These are phyloP conservation scores for Drosophila setosimentum DNA, from an alignment of 2,888 invertebrate species.

Conservation along the genomic window DNA sequence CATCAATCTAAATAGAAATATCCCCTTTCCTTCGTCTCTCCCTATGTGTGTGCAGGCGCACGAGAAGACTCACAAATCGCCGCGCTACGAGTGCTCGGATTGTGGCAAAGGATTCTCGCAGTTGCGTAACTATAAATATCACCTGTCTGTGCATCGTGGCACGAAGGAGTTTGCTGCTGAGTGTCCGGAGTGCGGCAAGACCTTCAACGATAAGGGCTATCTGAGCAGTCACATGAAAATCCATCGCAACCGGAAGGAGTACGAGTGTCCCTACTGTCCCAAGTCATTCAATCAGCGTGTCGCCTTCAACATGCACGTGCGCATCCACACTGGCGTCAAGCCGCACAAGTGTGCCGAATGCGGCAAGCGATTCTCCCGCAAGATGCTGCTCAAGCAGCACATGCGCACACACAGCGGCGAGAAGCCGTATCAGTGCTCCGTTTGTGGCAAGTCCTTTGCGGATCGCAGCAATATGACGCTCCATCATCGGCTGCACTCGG, in stretches of 20 bases:
- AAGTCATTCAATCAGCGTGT: slow-evolving; percentile 94
- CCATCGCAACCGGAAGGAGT: slow-evolving; percentile 92
- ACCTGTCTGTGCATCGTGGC: slow-evolving; percentile 92
- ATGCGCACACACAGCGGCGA: slow-evolving; percentile 93
- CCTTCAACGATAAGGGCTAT: slow-evolving; percentile 93
- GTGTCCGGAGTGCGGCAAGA: slow-evolving; percentile 92
- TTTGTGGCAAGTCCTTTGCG: slow-evolving; percentile 93
- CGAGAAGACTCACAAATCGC: slow-evolving; percentile 84
- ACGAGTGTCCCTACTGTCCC: slow-evolving; percentile 92
- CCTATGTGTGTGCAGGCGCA: slow-evolving; percentile 77
- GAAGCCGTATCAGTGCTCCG: slow-evolving; percentile 92
- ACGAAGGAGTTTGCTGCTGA: slow-evolving; percentile 91
- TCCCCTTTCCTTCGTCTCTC: background rate
- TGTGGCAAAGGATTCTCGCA: slow-evolving; percentile 94
- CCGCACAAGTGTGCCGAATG: slow-evolving; percentile 92
- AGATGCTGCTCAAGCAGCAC: slow-evolving; percentile 94
- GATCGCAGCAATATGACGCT: slow-evolving; percentile 94
- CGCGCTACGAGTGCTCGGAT: slow-evolving; percentile 89
- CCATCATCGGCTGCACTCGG: slow-evolving; percentile 92
- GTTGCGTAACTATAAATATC: slow-evolving; percentile 93
- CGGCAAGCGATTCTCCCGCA: slow-evolving; percentile 93
- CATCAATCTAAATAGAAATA: background rate
- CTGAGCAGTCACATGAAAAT: slow-evolving; percentile 95
- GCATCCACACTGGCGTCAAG: slow-evolving; percentile 93
- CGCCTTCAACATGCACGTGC: slow-evolving; percentile 94